Conservation (phyloP, 1,140 invertebrate species). For the Leptinotarsa texana region DNA sequence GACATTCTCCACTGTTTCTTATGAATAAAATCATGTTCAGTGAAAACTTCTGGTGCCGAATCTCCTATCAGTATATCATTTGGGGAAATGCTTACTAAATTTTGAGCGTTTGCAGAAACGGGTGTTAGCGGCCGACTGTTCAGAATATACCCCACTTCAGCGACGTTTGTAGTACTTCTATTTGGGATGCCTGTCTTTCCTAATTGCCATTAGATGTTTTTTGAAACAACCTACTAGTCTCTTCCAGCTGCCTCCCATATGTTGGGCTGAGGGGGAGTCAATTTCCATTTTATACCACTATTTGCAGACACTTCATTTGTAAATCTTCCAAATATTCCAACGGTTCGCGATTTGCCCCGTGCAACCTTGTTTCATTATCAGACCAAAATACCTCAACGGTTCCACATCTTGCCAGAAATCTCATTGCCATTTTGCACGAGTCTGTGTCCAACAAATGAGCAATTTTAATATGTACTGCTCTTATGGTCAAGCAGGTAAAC, state of each 20-base stretch:
- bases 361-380: not conserved
- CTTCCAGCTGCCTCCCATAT: conserved; percentile 8
- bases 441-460: not conserved
- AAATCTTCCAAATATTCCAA: not conserved
- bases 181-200: not conserved
- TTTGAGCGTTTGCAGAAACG: not conserved
- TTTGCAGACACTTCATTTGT: not conserved
- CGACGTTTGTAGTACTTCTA: not conserved
- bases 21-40: too few species aligned
- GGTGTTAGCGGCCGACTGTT: conserved; percentile 1
- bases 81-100: not conserved
- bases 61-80: conserved; percentile 2
- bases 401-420: not conserved
- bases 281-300: not conserved
- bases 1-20: too few species aligned
- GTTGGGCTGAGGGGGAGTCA: not conserved
- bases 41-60: not conserved
- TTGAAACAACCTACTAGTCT: not conserved
- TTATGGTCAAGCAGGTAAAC: not conserved
- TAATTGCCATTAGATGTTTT: not conserved
- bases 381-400: not conserved
- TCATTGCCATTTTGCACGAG: conserved; percentile 6
- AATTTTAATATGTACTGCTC: not conserved
- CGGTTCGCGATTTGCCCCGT: not conserved
- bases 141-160: not conserved